Base-by-base conservation (phyloP, 1,140 invertebrate genomes). In the Euglossa dilemma region DNA sequence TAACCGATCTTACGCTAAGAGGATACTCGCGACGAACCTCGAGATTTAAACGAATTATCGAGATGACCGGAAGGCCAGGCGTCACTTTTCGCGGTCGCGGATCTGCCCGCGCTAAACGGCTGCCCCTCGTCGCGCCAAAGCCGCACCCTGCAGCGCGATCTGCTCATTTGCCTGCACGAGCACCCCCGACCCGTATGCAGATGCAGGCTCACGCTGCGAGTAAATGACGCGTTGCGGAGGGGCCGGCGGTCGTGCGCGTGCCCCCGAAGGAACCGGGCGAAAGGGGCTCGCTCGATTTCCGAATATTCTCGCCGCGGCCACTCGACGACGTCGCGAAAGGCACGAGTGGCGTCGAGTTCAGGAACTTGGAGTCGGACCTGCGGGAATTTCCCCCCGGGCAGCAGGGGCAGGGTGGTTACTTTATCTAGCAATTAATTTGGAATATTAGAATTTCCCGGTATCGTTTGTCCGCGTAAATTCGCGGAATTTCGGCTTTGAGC, bases 51-150 rank as follows among this genome's bases (percentile, higher is more conserved):
- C 70, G 50, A 64, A 82, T 82, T 75, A 56, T 43, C 50, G 11
- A 1, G 36, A 36, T 4, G 36, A 36, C 36, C 36, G 36, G 36
- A 36, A 36, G 69, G 25, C 67, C 8, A 36, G 16, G 63, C 61
- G 76, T 59, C 50, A 75, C 36, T 84, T 87, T 86, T 84, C 69
- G 59, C 64, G 64, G 80, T 63, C 18, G 28, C 74, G 74, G n/a
- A 9, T 73, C 20, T 57, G 20, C 14, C n/a, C 57, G 20, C 67
- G 78, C 57, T 63, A 52, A 80, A 73, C 20, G 47, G 23, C 16
- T 11, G 5, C 36, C 16, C 28, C 43, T 23, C 23, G 28, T 23
- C n/a, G 20, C 52, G 45, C 70, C 25, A 52, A 73, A 36, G 57
- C 69, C 70, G 59, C 69, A 63, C 59, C 23, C 78, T 80, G 69